Conservation (phyloP, 2,113 vertebrate genomes). For the Hemiprocne comata region DNA sequence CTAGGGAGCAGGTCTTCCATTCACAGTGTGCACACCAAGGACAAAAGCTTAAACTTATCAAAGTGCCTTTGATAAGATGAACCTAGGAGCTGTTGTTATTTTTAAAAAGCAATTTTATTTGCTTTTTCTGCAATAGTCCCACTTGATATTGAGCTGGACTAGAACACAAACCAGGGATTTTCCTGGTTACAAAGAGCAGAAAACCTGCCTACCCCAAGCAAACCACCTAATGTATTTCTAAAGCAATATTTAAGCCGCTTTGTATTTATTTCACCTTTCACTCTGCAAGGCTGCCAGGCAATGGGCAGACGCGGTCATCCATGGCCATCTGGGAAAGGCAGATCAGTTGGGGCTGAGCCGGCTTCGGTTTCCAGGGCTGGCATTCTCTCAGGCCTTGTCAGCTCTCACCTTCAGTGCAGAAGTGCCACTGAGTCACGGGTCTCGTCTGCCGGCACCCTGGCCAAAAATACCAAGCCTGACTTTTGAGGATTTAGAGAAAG, state of each 20-base stretch:
- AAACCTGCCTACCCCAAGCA: neutral
- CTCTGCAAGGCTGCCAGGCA: neutral
- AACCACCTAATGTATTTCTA: neutral
- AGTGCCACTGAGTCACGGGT: neutral
- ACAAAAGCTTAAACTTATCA: neutral
- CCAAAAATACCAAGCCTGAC: constrained; percentile 15
- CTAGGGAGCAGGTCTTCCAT: neutral
- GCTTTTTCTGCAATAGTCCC: neutral
- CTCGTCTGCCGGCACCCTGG: neutral
- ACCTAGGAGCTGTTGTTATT: neutral
- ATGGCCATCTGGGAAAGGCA: neutral
- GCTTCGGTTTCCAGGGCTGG: neutral
- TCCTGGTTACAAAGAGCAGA: neutral
- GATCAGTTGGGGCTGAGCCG: neutral
- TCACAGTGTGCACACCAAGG: neutral
- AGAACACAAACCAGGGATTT: neutral
- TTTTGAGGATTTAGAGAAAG: constrained; percentile 32
- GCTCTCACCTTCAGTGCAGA: constrained; percentile 43
- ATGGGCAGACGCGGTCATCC: neutral
- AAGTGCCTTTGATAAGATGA: neutral
- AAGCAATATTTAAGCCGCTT: neutral
- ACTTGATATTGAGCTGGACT: neutral
- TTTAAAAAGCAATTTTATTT: neutral
- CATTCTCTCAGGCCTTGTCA: neutral
- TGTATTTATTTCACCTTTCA: neutral